Evolutionary conservation across 53 echinoderm and acorn worm genomes (phyloP), one percentile per base, ranked within the genome.

Genomic region (Zoroaster sp.): DNA sequence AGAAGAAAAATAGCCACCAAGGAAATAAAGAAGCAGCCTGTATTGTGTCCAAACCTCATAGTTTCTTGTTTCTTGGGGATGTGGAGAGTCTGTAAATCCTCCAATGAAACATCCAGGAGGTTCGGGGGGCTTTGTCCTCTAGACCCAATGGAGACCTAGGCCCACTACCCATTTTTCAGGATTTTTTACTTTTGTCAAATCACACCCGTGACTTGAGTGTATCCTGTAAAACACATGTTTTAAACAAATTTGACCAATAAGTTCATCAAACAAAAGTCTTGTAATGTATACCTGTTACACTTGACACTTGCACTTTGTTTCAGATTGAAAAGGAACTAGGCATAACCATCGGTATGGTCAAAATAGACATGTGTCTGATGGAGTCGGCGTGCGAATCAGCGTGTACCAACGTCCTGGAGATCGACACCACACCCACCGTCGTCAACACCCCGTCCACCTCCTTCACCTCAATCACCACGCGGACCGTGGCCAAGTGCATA

Each of bases 361-460:
- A 93, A 25, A 91, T 99, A 12, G 99, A 99, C 77, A 91, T 93
- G 75, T 99, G 99, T 41, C 82, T 91, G 67, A 25, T 87, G 21
- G 99, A 96, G 76, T 87, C 80, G 17, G 95, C 92, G n/a, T 99
- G 99, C 32, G 99, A 99, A 68, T 94, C 90, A 15, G 94, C 96
- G 3, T 99, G 99, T 73, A 92, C 94, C 76, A 99, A 99, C 46
- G 91, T 91, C 34, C 93, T 96, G 35, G 88, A 70, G 37, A 93
- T 95, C 12, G 88, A 96, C 71, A 70, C 88, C 25, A 75, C 74
- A 4, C 99, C 99, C 30, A 94, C 94, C 3, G 83, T 99, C 6
- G 91, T 99, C 40, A 91, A 99, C 88, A 37, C 96, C 0, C 86
- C 83, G n/a, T 45, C 87, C 0, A 83, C 94, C 43, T 95, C 99